Percentiles rank a stretch among this genome's conserved stretches.
phyloP scores from a whole-genome alignment of 2,888 invertebrate species.

The Spisula solida region DNA sequence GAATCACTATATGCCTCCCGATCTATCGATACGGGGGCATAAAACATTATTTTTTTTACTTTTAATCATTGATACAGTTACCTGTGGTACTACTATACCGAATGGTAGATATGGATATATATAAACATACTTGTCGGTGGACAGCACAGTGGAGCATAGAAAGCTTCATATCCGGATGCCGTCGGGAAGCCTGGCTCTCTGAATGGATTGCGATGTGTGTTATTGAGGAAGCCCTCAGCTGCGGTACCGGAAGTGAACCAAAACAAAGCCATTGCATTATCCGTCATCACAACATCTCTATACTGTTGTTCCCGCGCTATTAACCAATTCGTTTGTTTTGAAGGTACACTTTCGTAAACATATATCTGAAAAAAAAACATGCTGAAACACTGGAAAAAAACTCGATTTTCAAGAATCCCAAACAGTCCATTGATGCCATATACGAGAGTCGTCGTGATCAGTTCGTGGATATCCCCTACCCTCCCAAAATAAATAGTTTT shows the following conservation, averaged over 20 bases:
- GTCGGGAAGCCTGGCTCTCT: slow-evolving; percentile 62
- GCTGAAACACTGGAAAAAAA: too few relatives aligned
- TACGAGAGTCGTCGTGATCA: too few relatives aligned
- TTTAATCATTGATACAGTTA: too few relatives aligned
- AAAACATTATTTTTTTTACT: too few relatives aligned
- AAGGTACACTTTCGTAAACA: slow-evolving; percentile 51
- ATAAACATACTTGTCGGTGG: slow-evolving; percentile 49
- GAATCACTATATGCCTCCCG: too few relatives aligned
- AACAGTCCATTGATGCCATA: too few relatives aligned
- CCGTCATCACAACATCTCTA: slow-evolving; percentile 53
- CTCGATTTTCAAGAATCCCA: too few relatives aligned
- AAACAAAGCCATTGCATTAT: slow-evolving; percentile 72
- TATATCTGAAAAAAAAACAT: slow-evolving; percentile 39
- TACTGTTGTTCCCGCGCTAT: slow-evolving; percentile 38
- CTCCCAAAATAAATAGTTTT: background rate
- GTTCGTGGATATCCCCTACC: too few relatives aligned
- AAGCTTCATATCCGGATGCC: slow-evolving; percentile 57
- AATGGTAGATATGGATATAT: too few relatives aligned
- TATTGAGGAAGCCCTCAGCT: slow-evolving; percentile 69
- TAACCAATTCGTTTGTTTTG: slow-evolving; percentile 49
- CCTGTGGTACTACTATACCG: too few relatives aligned
- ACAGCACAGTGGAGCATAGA: slow-evolving; percentile 52
- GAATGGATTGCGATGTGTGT: slow-evolving; percentile 57
- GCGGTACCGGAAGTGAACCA: slow-evolving; percentile 70
- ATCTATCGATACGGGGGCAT: too few relatives aligned